Conservation (phyloP, 2,113 vertebrate species). For the Brachyhypopomus gauderio region DNA sequence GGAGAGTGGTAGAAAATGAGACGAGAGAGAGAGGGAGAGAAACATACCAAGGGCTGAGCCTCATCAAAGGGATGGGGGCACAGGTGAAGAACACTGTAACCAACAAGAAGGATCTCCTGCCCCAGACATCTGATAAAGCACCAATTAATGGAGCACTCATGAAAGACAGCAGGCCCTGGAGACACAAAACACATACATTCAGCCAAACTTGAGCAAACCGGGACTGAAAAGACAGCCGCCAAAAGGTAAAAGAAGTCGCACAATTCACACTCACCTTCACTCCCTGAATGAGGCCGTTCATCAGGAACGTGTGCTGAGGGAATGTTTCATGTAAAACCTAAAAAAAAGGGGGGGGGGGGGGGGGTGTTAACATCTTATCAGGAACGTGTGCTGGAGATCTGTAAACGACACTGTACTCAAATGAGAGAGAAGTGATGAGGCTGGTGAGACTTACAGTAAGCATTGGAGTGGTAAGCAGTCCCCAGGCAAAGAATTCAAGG, state of each 20-base stretch:
- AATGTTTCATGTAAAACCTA: slow-evolving; percentile 96
- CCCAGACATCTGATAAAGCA: slow-evolving; percentile 88
- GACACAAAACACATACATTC: slow-evolving; percentile 20
- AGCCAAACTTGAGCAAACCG: not conserved
- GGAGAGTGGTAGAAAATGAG: too few species aligned
- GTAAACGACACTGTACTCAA: not conserved
- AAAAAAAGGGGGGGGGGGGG: not conserved
- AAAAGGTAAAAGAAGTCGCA: not conserved
- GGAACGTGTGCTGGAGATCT: not conserved
- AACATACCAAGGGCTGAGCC: slow-evolving; percentile 87
- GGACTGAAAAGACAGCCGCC: not conserved
- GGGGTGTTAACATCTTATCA: not conserved
- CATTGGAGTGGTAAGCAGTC: slow-evolving; percentile 93
- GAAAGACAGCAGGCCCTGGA: slow-evolving; percentile 88
- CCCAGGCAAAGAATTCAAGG: slow-evolving; percentile 97
- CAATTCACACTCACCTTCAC: slow-evolving; percentile 84
- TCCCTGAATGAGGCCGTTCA: slow-evolving; percentile 97
- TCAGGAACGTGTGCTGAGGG: slow-evolving; percentile 92
- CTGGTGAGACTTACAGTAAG: slow-evolving; percentile 83
- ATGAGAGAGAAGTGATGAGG: not conserved
- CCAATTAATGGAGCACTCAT: slow-evolving; percentile 89
- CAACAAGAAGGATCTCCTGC: slow-evolving; percentile 83
- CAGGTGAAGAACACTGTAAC: slow-evolving; percentile 91
- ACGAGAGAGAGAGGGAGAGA: not conserved
- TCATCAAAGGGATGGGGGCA: slow-evolving; percentile 87